Conservation (phyloP, 1,140 invertebrate species). For the Cherax destructor region DNA sequence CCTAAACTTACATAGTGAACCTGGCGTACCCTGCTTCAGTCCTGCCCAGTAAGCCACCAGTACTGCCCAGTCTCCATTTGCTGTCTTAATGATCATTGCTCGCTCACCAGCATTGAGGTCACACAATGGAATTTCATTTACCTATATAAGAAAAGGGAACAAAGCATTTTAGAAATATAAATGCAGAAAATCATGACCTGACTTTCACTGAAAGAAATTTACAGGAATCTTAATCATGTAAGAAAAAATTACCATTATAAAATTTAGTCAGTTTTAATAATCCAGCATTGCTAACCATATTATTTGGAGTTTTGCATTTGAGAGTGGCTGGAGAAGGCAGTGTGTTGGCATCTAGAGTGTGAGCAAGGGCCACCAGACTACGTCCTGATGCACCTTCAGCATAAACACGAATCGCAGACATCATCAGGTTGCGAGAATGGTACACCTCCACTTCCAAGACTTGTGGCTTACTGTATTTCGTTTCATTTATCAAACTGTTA, state of each 20-base stretch:
- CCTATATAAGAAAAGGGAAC: not conserved
- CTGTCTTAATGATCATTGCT: slow-evolving; percentile 61
- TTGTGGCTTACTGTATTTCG: slow-evolving; percentile 4
- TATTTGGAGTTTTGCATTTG: slow-evolving; percentile 24
- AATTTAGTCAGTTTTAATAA: not conserved
- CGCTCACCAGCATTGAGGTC: slow-evolving; percentile 44
- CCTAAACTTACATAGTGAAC: slow-evolving; percentile 51
- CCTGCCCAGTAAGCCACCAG: slow-evolving; percentile 45
- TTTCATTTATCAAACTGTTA: slow-evolving; percentile 51
- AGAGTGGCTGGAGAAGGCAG: slow-evolving; percentile 53
- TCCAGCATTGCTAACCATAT: not conserved
- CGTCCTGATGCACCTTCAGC: slow-evolving; percentile 27
- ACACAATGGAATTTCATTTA: slow-evolving; percentile 32
- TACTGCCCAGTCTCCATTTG: slow-evolving; percentile 51
- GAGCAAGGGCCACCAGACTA: slow-evolving; percentile 35
- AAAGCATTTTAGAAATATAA: too few relatives aligned
- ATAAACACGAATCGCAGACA: slow-evolving; percentile 39
- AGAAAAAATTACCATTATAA: too few relatives aligned
- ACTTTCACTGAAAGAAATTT: too few relatives aligned
- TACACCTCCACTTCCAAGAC: slow-evolving; percentile 41
- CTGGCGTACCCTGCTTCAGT: slow-evolving; percentile 40
- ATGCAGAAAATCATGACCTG: too few relatives aligned
- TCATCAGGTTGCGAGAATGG: slow-evolving; percentile 44
- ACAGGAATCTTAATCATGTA: too few relatives aligned
- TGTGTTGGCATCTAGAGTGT: slow-evolving; percentile 58